Base-by-base conservation (phyloP, 2,888 invertebrate genomes). In the Microdon myrmicae region DNA sequence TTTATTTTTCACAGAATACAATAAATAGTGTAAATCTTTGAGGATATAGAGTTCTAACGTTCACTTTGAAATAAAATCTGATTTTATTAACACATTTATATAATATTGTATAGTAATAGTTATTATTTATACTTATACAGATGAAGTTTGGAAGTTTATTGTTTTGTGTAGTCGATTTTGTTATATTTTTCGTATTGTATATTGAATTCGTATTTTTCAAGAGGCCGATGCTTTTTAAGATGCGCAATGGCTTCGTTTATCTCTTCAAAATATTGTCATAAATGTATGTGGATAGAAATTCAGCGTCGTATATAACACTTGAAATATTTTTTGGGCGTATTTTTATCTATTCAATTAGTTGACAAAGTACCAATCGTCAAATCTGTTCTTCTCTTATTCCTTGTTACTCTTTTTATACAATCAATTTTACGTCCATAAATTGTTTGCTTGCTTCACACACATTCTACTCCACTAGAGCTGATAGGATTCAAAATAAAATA, bases 181-280 rank as follows among this genome's bases (percentile, higher is more conserved):
- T 29, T 14, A 5, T 37, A n/a, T 37, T 9, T 9, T 10, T 10
- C 32, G 31, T 17, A 38, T 20, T 39, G 8, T 14, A 31, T 35
- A 41, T 37, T 43, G 56, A 43, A 16, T 43, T 48, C 32, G 41
- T 39, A 44, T 7, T 55, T 49, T 64, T n/a, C n/a, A n/a, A n/a
- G n/a, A n/a, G n/a, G n/a, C n/a, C n/a, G n/a, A 43, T 56, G 41
- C 49, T 26, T 56, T 56, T 35, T 16, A 51, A 64, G 56, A 56
- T 56, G 54, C 54, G 31, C 47, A 45, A 45, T 60, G 54, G 59
- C 34, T 45, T 31, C 16, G 8, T 51, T 44, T 45, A 64, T 64
- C 61, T 35, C 39, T 31, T 47, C 53, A 51, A 45, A 51, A 64
- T 64, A 64, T 64, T 64, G 61, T 64, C 61, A 64, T 51, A 41